Percentiles rank a stretch among this genome's conserved stretches.
phyloP scores from a whole-genome alignment of 2,888 invertebrate species.

The Erpobdella octoculata region DNA sequence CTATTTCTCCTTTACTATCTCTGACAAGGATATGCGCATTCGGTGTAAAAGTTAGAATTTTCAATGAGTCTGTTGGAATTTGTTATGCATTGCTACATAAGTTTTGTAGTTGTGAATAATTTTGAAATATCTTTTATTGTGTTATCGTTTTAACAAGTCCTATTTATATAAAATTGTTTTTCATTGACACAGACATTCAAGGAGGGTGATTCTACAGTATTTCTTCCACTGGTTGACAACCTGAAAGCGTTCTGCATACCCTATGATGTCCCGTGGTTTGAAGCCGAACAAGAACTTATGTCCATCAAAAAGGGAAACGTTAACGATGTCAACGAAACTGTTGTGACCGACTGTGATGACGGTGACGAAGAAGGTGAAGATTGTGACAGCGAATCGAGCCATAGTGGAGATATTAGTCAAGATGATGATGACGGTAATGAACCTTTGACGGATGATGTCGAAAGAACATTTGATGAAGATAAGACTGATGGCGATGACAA shows the following conservation, averaged over 20 bases:
- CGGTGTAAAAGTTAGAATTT: slow-evolving; percentile 17
- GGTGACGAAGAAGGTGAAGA: not conserved
- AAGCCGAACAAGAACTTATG: not conserved
- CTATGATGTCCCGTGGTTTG: slow-evolving; percentile 3
- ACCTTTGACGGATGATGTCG: not conserved
- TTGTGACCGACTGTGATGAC: not conserved
- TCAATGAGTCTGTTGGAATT: not conserved
- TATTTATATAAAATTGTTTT: not conserved
- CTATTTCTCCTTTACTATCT: slow-evolving; percentile 22
- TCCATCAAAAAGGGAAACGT: not conserved
- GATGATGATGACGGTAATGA: not conserved
- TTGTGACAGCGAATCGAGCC: not conserved
- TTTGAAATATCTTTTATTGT: not conserved
- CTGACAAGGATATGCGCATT: slow-evolving; percentile 26
- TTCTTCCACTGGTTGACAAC: not conserved
- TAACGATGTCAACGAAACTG: not conserved
- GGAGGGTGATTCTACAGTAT: not conserved
- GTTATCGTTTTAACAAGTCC: not conserved
- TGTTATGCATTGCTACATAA: not conserved
- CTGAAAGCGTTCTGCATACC: not conserved
- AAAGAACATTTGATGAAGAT: not conserved
- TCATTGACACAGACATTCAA: not conserved
- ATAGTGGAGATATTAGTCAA: not conserved
- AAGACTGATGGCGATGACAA: not conserved
- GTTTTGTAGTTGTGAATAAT: not conserved